These are phyloP conservation scores for Oryzias javanicus DNA, from an alignment of 2,113 vertebrate species.

Conservation along the genomic window DNA sequence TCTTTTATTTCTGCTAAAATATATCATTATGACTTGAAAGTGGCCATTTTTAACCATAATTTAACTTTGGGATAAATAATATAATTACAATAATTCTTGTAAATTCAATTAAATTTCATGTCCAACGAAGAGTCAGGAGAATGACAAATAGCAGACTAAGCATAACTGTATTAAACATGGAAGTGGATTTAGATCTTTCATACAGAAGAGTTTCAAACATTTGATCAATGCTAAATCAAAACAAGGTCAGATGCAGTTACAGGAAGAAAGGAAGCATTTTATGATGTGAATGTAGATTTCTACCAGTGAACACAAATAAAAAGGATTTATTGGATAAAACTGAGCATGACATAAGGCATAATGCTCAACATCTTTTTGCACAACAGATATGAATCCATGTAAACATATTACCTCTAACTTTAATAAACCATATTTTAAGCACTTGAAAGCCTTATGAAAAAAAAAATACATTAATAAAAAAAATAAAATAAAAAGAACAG, in stretches of 20 bases:
- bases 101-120: neutral
- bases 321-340: too few relatives aligned
- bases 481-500: too few relatives aligned
- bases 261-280: neutral
- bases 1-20: slow-evolving; percentile 27
- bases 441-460: too few relatives aligned
- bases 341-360: too few relatives aligned
- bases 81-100: neutral
- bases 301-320: too few relatives aligned
- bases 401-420: too few relatives aligned
- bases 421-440: too few relatives aligned
- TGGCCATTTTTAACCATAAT: slow-evolving; percentile 25
- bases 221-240: slow-evolving; percentile 18
- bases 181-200: neutral
- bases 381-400: too few relatives aligned
- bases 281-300: too few relatives aligned
- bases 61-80: neutral
- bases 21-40: slow-evolving; percentile 25
- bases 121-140: neutral
- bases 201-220: slow-evolving; percentile 7
- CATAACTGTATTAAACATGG: neutral
- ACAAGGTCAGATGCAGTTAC: slow-evolving; percentile 8
- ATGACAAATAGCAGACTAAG: neutral
- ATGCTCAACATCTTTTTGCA: too few relatives aligned
- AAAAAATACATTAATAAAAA: too few relatives aligned